Conservation (phyloP, 2,797 vertebrate genomes). For the Tolypeutes matacus region DNA sequence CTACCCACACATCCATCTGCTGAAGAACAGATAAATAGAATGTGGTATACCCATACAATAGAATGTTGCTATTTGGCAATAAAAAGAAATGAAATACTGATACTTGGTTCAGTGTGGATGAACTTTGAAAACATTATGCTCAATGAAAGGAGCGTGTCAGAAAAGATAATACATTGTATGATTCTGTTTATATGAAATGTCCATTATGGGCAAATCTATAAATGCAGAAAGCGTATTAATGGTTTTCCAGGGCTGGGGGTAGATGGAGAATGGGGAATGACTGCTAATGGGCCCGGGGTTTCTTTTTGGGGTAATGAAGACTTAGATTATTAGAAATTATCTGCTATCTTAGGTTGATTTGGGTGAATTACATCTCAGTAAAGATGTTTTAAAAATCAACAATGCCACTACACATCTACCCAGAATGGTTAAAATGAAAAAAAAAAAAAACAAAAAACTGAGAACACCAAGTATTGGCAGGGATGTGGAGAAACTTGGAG, state of each 20-base stretch:
- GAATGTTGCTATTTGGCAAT: not conserved
- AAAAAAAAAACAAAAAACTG: not conserved
- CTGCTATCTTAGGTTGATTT: not conserved
- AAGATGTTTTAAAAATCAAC: not conserved
- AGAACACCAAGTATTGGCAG: not conserved
- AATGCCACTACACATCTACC: too few relatives aligned
- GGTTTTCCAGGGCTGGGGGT: not conserved
- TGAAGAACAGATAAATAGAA: not conserved
- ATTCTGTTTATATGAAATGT: too few relatives aligned
- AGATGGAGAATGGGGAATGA: not conserved
- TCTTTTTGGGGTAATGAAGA: not conserved
- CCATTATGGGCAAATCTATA: not conserved
- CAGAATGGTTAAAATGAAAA: not conserved
- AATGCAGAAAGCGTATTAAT: not conserved
- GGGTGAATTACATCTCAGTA: not conserved
- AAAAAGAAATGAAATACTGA: not conserved
- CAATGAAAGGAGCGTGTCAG: not conserved
- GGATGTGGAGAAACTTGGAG: not conserved
- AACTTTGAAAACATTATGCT: not conserved
- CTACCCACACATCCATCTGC: not conserved
- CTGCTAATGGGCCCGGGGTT: not conserved
- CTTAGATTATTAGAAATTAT: not conserved
- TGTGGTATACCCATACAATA: not conserved
- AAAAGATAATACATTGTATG: not conserved
- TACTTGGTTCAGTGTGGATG: not conserved